phyloP scores from a whole-genome alignment of 2,797 vertebrate species.

The Phoxinus dragarum region DNA sequence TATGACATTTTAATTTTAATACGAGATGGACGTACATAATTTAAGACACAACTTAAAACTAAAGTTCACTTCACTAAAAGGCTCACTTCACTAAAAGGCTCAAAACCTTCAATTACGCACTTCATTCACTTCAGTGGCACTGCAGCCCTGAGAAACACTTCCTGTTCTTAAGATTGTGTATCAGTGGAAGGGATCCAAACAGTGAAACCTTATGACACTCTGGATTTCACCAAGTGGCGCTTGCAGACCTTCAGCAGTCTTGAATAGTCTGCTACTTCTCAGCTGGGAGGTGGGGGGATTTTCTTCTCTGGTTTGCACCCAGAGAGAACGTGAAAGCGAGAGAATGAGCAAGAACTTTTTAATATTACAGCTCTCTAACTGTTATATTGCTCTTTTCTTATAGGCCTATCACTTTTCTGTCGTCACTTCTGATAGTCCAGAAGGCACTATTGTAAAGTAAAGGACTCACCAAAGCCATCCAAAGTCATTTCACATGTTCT shows the following conservation, averaged over 20 bases:
- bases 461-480: constrained; percentile 18
- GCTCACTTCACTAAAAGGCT: background rate
- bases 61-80: background rate
- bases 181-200: constrained; percentile 1
- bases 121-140: constrained; percentile 5
- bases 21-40: background rate
- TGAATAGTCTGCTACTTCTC: constrained; percentile 1
- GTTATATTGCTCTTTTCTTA: constrained; percentile 24
- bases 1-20: background rate
- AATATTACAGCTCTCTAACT: constrained; percentile 29
- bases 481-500: constrained; percentile 15
- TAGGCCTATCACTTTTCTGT: background rate
- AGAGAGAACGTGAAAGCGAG: constrained; percentile 13
- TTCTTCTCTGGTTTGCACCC: constrained; percentile 3
- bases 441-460: background rate
- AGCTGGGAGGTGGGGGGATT: background rate
- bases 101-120: background rate
- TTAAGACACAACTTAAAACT: no score
- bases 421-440: background rate
- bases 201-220: constrained; percentile 5
- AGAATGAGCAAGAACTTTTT: constrained; percentile 21
- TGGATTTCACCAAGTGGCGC: constrained; percentile 14
- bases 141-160: constrained; percentile 17
- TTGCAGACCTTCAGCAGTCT: constrained; percentile 18
- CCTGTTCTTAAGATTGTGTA: constrained; percentile 28